Evolutionary conservation across 1,140 invertebrate genomes (phyloP).

Genomic region (Dendroctonus ponderosae): DNA sequence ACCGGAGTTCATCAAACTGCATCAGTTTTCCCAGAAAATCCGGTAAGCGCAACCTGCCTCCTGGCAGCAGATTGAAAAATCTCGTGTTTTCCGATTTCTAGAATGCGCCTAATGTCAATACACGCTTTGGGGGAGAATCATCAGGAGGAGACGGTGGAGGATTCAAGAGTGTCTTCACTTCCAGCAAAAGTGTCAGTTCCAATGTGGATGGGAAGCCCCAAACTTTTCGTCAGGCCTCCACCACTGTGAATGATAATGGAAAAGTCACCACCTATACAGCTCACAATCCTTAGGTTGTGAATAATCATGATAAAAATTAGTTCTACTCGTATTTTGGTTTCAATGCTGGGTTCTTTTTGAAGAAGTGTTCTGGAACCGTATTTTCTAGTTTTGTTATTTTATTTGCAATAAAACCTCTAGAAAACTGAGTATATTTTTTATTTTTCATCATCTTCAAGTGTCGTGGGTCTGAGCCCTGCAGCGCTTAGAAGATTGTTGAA

Average conservation of each 20-base stretch:
- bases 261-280: constrained; percentile 63
- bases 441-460: no score
- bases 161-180: constrained; percentile 62
- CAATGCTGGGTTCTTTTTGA: no score
- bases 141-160: constrained; percentile 46
- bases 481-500: no score
- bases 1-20: constrained; percentile 57
- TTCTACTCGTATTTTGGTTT: no score
- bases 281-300: constrained; percentile 37
- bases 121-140: constrained; percentile 52
- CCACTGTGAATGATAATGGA: constrained; percentile 71
- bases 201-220: constrained; percentile 61
- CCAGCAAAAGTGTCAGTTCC: constrained; percentile 58
- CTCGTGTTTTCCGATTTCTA: constrained; percentile 44
- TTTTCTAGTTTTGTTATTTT: no score
- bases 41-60: constrained; percentile 50
- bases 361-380: no score
- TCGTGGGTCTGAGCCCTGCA: no score
- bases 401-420: no score
- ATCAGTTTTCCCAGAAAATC: constrained; percentile 57
- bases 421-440: no score
- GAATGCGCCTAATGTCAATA: constrained; percentile 60
- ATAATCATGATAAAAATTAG: not conserved
- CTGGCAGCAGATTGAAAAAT: not conserved
- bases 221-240: constrained; percentile 59